Evolutionary conservation across 2,888 invertebrate genomes (phyloP), one percentile per base, ranked within the genome.

Genomic region (Epirrhoe alternata): DNA sequence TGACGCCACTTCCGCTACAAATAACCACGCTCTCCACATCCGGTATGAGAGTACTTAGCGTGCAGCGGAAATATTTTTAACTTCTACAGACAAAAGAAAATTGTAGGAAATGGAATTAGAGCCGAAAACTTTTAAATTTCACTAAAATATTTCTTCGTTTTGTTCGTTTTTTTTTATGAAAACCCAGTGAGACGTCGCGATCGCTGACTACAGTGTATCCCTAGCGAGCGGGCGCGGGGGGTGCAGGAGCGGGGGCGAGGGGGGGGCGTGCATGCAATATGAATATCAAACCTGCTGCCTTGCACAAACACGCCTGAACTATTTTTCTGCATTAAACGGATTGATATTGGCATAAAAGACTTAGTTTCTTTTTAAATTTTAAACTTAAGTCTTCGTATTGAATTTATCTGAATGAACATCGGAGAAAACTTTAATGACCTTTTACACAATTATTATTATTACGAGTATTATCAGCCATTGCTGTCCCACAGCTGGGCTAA

Each of bases 251-350:
- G 33, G 1, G 14, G 33, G 16, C 5, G 12, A 6, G n/a, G n/a
- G 24, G 31, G 7, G 10, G 14, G 14, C 33, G 30, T 1, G 60
- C 24, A 1, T 49, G 50, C 42, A 54, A 58, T 42, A 59, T 59
- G 54, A 53, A 50, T 55, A 64, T 54, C 49, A 59, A 59, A 64
- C 54, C 51, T 62, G 56, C 62, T 49, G 16, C 14, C 38, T 17
- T 59, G 49, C 31, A 33, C 50, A 64, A 64, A 54, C 64, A 64
- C 51, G 50, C 8, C 45, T 31, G 33, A 55, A 17, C 61, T 17
- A 53, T 52, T 60, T 42, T 42, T 45, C 52, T 33, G 30, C 47
- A 54, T 49, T 49, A 33, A 47, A 49, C 6, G 24, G 6, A 54
- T 54, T 49, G 54, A 54, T 54, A 54, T 47, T 57, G 55, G n/a